Percentiles rank a stretch among this genome's conserved stretches.
phyloP scores from a whole-genome alignment of 2,797 vertebrate genomes.

The Molossus molossus region DNA sequence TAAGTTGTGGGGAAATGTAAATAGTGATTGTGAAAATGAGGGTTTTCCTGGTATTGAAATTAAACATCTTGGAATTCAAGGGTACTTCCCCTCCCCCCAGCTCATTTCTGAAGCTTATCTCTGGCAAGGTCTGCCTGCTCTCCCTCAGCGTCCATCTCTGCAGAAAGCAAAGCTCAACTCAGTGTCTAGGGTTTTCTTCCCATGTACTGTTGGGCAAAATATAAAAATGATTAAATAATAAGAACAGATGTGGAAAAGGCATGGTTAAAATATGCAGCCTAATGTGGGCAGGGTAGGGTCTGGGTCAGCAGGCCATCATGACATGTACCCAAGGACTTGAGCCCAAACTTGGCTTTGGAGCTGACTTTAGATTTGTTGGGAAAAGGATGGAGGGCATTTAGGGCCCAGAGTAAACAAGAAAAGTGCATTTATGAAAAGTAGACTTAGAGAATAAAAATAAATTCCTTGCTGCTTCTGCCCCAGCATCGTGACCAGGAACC shows the following conservation, averaged over 20 bases:
- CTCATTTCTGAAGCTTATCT: conserved; percentile 67
- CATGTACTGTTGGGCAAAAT: background rate
- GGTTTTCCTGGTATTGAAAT: conserved; percentile 72
- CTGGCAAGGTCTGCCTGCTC: conserved; percentile 46
- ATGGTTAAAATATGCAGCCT: background rate
- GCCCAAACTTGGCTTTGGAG: background rate
- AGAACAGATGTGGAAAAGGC: conserved; percentile 2
- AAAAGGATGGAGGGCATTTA: conserved; percentile 59
- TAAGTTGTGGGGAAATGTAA: conserved; percentile 50
- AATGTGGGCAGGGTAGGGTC: background rate
- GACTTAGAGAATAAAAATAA: conserved; percentile 71
- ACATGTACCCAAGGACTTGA: background rate
- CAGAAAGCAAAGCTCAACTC: conserved; percentile 25
- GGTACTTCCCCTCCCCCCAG: conserved; percentile 42
- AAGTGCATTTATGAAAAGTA: conserved; percentile 68
- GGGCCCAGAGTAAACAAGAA: conserved; percentile 64
- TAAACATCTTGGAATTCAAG: conserved; percentile 75
- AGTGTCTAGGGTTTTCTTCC: conserved; percentile 22
- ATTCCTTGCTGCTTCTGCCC: conserved; percentile 32
- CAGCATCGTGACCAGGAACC: conserved; percentile 70
- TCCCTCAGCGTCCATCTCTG: background rate
- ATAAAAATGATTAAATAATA: conserved; percentile 47
- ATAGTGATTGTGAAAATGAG: conserved; percentile 61
- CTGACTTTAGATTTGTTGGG: background rate
- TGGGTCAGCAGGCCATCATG: background rate